Percentiles rank a stretch among this genome's conserved stretches.
phyloP scores from a whole-genome alignment of 2,113 vertebrate genomes.

The Xenopus borealis region DNA sequence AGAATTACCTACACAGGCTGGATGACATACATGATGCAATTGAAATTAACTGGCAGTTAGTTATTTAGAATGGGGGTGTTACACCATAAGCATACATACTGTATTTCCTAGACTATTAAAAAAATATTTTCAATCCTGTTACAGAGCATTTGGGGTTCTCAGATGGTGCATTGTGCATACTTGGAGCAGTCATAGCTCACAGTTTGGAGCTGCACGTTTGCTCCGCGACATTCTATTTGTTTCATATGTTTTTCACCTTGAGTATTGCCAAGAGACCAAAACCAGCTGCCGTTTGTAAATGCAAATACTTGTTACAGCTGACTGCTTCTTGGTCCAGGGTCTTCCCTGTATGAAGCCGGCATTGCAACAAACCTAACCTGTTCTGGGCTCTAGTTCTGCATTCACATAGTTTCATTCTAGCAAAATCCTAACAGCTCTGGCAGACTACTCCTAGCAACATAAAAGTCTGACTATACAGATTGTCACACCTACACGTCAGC shows the following conservation, averaged over 20 bases:
- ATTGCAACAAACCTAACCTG: conserved; percentile 17
- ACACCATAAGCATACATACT: too few species aligned
- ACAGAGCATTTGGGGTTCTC: too few species aligned
- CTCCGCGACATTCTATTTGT: too few species aligned
- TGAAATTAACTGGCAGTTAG: too few species aligned
- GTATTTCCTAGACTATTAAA: too few species aligned
- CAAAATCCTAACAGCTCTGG: conserved; percentile 18
- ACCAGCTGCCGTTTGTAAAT: neutral
- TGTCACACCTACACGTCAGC: conserved; percentile 45
- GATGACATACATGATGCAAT: too few species aligned
- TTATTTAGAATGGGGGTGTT: too few species aligned
- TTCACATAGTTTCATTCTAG: conserved; percentile 8
- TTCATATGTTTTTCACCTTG: neutral
- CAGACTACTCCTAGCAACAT: conserved; percentile 5
- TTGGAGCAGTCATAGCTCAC: too few species aligned
- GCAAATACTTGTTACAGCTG: conserved; percentile 4
- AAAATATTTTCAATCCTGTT: too few species aligned
- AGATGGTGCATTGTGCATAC: too few species aligned
- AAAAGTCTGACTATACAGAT: conserved; percentile 42
- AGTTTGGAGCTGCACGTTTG: too few species aligned
- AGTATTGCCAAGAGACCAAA: neutral
- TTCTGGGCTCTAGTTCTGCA: conserved; percentile 17
- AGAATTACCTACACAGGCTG: too few species aligned
- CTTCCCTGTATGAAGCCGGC: neutral
- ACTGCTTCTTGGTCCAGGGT: neutral